Evolutionary conservation across 2,888 invertebrate species (phyloP).

Genomic region (Brachylomia viminalis): DNA sequence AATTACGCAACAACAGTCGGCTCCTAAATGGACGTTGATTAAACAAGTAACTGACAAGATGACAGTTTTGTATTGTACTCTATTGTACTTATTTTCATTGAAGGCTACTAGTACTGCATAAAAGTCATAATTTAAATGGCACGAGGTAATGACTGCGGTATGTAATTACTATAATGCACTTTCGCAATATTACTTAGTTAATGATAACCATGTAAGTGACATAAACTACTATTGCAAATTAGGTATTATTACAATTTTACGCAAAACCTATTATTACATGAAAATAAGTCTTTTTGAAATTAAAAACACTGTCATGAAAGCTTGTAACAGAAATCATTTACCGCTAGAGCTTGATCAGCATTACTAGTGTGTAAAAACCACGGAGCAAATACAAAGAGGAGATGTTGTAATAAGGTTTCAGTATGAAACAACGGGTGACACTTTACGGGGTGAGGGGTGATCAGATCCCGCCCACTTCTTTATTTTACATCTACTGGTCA

Average conservation of each 20-base stretch:
- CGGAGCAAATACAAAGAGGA: too few species aligned
- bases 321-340: background rate
- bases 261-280: background rate
- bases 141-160: slow-evolving; percentile 2
- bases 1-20: background rate
- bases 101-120: too few species aligned
- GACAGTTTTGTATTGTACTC: background rate
- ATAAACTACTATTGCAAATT: background rate
- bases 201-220: slow-evolving; percentile 15
- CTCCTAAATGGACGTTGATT: background rate
- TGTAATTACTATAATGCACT: slow-evolving; percentile 32
- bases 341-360: background rate
- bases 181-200: background rate
- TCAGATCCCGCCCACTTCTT: too few species aligned
- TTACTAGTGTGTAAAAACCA: background rate
- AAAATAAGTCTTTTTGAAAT: background rate
- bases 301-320: background rate
- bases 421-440: too few species aligned
- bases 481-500: too few species aligned
- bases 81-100: background rate
- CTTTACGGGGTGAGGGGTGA: too few species aligned
- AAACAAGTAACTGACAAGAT: background rate
- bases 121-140: background rate
- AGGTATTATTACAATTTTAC: too few species aligned
- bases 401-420: too few species aligned